A percentile compares a stretch with the other conserved stretches of the same genome.
These are phyloP conservation scores for Cyclina sinensis DNA, from an alignment of 1,140 invertebrate species.

Conservation along the genomic window DNA sequence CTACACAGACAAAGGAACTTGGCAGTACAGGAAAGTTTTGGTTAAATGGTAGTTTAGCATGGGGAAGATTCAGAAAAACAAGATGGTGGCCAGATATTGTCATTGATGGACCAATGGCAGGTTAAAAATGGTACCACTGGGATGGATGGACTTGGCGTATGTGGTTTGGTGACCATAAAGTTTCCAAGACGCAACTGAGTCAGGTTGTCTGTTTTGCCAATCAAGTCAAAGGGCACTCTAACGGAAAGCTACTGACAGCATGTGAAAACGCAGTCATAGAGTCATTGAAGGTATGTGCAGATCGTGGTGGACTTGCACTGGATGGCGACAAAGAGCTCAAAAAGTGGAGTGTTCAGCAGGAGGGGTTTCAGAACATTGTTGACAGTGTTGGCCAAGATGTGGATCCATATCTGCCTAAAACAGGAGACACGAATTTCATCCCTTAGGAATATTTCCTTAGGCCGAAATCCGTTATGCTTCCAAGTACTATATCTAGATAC, in stretches of 20 bases:
- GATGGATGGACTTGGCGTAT: conserved; percentile 30
- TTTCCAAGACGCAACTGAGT: conserved; percentile 10
- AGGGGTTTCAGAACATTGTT: too few species aligned
- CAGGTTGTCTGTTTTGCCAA: background rate
- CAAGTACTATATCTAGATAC: too few species aligned
- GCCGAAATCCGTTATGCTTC: too few species aligned
- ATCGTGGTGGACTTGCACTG: too few species aligned
- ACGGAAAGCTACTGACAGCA: background rate
- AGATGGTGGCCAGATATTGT: conserved; percentile 35
- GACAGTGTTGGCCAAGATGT: too few species aligned
- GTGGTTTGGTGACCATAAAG: conserved; percentile 47
- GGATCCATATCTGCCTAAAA: too few species aligned
- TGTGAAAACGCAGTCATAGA: background rate
- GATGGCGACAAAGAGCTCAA: too few species aligned
- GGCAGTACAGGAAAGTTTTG: background rate
- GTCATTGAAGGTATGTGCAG: conserved; percentile 7
- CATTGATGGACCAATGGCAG: conserved; percentile 33
- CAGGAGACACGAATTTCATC: too few species aligned
- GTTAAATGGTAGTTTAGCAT: conserved; percentile 2
- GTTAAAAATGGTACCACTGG: background rate
- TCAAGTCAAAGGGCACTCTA: background rate
- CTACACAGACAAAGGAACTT: background rate
- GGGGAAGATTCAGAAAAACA: conserved; percentile 21
- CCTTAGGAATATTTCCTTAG: too few species aligned
- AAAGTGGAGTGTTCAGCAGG: too few species aligned